phyloP scores from a whole-genome alignment of 2,888 invertebrate species.

The Serripes groenlandicus region DNA sequence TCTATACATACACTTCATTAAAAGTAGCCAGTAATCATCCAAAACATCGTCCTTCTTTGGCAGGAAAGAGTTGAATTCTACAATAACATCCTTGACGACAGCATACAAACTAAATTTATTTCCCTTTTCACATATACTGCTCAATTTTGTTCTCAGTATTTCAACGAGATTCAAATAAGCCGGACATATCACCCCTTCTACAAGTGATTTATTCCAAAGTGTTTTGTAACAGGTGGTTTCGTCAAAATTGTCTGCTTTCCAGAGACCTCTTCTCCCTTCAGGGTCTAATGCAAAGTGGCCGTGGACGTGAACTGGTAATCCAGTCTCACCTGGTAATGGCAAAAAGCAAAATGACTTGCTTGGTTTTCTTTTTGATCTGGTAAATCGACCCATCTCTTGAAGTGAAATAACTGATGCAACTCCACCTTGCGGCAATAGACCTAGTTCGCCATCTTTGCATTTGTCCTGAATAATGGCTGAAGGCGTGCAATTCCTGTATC shows the following conservation, averaged over 20 bases:
- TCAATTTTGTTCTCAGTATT: conserved; percentile 29
- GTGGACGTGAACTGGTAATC: conserved; percentile 78
- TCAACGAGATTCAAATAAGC: conserved; percentile 73
- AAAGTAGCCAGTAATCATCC: conserved; percentile 49
- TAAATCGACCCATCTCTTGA: too few relatives aligned
- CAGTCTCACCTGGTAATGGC: conserved; percentile 75
- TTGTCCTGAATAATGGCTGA: conserved; percentile 63
- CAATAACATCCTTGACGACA: not conserved
- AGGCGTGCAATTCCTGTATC: conserved; percentile 61
- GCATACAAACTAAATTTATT: not conserved
- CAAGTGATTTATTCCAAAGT: conserved; percentile 79
- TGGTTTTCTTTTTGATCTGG: too few relatives aligned
- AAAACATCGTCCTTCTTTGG: conserved; percentile 31
- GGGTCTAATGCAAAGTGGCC: conserved; percentile 80
- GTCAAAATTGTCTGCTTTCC: conserved; percentile 54
- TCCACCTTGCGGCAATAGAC: conserved; percentile 74
- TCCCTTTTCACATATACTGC: not conserved
- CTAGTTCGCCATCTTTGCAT: conserved; percentile 65
- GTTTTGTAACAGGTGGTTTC: conserved; percentile 72
- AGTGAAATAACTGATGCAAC: conserved; percentile 64
- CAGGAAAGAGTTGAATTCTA: conserved; percentile 34
- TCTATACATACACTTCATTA: conserved; percentile 38
- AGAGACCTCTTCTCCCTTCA: conserved; percentile 73
- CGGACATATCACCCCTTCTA: conserved; percentile 75
- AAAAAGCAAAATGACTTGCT: conserved; percentile 76